A percentile compares a stretch with the other conserved stretches of the same genome.
phyloP scores from a whole-genome alignment of 2,888 invertebrate genomes.

The Pheosia tremula region DNA sequence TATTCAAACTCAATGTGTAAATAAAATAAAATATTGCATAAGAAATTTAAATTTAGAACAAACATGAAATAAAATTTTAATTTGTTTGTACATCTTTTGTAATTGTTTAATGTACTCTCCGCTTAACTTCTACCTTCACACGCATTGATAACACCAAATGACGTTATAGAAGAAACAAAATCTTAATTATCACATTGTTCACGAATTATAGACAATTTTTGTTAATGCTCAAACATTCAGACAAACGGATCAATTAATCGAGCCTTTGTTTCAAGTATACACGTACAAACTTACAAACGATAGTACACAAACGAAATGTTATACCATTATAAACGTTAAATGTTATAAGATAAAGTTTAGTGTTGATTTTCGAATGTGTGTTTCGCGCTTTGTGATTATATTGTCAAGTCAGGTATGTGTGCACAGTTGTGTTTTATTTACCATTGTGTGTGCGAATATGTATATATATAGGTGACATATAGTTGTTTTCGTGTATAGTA shows the following conservation, averaged over 20 bases:
- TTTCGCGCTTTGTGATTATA: conserved; percentile 16
- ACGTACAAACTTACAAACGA: conserved; percentile 23
- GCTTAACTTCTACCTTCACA: conserved; percentile 11
- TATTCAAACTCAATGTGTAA: too few species aligned
- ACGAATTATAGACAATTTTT: conserved; percentile 49
- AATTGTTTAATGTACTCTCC: not conserved
- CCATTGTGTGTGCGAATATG: conserved; percentile 48
- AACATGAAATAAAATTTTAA: too few species aligned
- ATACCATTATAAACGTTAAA: conserved; percentile 25
- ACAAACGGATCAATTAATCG: conserved; percentile 62
- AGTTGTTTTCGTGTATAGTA: conserved; percentile 65
- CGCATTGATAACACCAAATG: conserved; percentile 48
- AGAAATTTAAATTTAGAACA: too few species aligned
- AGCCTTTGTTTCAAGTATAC: conserved; percentile 53
- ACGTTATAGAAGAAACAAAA: conserved; percentile 46
- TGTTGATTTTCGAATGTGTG: not conserved
- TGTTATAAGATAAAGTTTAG: not conserved
- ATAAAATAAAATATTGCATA: too few species aligned
- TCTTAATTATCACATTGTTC: conserved; percentile 63
- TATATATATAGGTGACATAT: conserved; percentile 64
- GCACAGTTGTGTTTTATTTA: conserved; percentile 57
- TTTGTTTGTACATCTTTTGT: not conserved
- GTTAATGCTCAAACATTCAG: conserved; percentile 45
- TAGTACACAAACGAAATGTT: not conserved
- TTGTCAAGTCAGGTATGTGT: conserved; percentile 49